phyloP scores from a whole-genome alignment of 1,140 invertebrate genomes.

The Coenobita brevimanus region DNA sequence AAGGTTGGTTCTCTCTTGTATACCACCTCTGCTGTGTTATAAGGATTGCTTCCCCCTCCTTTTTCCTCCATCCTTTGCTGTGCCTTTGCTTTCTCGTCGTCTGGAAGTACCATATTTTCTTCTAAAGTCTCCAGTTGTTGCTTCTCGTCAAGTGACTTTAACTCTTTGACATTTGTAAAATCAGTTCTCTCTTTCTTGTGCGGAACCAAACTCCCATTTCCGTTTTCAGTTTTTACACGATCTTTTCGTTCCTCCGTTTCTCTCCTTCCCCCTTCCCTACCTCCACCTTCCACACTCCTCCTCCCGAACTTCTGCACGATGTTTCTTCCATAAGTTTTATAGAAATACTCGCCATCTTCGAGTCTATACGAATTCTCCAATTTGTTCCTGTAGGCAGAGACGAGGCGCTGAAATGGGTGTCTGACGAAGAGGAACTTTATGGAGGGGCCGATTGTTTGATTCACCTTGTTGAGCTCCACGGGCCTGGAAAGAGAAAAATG shows the following conservation, averaged over 20 bases:
- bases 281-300: neutral
- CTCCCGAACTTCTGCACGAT: slow-evolving; percentile 33
- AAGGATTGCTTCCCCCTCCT: neutral
- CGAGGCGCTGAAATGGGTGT: slow-evolving; percentile 59
- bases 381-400: slow-evolving; percentile 62
- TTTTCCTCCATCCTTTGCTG: neutral
- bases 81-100: too few species aligned
- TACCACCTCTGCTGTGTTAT: neutral
- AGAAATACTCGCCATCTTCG: slow-evolving; percentile 44
- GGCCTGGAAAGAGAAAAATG: neutral
- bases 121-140: too few species aligned
- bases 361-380: slow-evolving; percentile 28
- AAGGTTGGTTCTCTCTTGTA: slow-evolving; percentile 46
- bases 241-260: neutral
- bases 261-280: neutral
- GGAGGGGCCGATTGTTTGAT: slow-evolving; percentile 23
- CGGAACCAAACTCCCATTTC: too few species aligned
- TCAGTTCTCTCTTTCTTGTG: too few species aligned
- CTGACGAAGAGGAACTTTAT: slow-evolving; percentile 57
- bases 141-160: too few species aligned
- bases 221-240: neutral
- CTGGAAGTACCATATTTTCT: too few species aligned
- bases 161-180: too few species aligned
- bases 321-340: slow-evolving; percentile 44
- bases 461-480: slow-evolving; percentile 1